Conservation (phyloP, 2,113 vertebrate species). For the Melanostigma gelatinosum region DNA sequence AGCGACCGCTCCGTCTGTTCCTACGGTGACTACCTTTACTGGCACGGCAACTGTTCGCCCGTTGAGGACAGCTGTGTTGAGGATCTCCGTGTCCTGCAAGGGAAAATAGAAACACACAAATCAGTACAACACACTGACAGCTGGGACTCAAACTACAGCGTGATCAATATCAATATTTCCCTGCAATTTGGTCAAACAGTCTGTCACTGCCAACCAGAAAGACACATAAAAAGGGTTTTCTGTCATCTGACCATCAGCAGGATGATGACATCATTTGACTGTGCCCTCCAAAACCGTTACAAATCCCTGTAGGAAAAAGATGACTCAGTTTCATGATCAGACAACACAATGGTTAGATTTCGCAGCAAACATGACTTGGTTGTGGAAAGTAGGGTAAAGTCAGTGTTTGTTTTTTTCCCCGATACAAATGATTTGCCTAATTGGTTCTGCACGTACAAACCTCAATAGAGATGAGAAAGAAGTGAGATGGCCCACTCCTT, state of each 20-base stretch:
- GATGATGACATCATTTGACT: not conserved
- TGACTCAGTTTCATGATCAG: not conserved
- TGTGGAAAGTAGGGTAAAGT: not conserved
- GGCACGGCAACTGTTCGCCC: constrained; percentile 91
- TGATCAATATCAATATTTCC: not conserved
- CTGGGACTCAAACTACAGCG: not conserved
- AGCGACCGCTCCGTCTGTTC: constrained; percentile 85
- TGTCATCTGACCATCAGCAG: not conserved
- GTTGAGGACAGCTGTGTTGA: constrained; percentile 94
- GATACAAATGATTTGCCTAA: too few species aligned
- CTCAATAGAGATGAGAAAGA: too few species aligned
- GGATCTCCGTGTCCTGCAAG: constrained; percentile 91
- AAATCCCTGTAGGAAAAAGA: not conserved
- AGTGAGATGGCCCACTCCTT: too few species aligned
- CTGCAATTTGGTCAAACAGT: not conserved
- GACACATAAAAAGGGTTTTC: not conserved
- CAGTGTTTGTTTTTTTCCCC: too few species aligned
- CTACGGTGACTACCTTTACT: constrained; percentile 90
- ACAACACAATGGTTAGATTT: not conserved
- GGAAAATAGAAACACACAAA: constrained; percentile 20
- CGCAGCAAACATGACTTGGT: not conserved
- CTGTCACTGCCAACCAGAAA: not conserved
- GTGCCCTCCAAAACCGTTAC: not conserved
- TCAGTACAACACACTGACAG: not conserved
- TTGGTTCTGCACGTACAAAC: too few species aligned